Percentiles rank a stretch among this genome's conserved stretches.
These are phyloP conservation scores for Theretra japonica DNA, from an alignment of 2,888 invertebrate species.

Conservation along the genomic window DNA sequence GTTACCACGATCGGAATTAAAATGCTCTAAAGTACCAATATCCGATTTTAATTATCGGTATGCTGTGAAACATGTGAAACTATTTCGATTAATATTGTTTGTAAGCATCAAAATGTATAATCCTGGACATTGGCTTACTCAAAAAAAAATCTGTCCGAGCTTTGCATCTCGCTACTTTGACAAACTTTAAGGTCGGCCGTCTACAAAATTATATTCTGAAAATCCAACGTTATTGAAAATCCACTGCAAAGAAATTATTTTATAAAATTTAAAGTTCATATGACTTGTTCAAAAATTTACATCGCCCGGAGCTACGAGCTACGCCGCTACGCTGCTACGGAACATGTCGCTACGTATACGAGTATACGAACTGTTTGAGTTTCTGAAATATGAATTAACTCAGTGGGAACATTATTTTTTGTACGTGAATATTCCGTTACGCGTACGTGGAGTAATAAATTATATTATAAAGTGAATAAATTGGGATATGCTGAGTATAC, in stretches of 20 bases:
- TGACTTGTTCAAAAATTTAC: conserved; percentile 9
- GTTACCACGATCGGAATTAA: no score
- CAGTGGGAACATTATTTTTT: not conserved
- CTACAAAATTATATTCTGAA: not conserved
- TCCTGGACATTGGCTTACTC: no score
- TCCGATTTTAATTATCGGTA: no score
- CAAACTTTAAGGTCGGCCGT: no score
- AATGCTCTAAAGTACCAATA: no score
- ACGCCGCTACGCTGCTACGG: conserved; percentile 7
- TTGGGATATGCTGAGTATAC: not conserved
- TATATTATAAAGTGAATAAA: not conserved
- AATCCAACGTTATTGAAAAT: not conserved
- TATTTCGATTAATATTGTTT: no score
- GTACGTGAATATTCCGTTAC: conserved; percentile 3
- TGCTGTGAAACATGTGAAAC: no score
- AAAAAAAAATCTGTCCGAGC: no score
- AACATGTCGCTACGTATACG: not conserved
- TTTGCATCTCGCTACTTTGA: no score
- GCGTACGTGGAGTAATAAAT: not conserved
- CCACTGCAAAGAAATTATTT: not conserved
- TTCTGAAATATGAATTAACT: conserved; percentile 18
- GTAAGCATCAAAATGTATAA: no score
- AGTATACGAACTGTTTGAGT: not conserved
- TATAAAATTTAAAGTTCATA: not conserved
- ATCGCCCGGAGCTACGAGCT: not conserved